Evolutionary conservation across 2,797 vertebrate genomes (phyloP).

Genomic region (Siniperca undulata): DNA sequence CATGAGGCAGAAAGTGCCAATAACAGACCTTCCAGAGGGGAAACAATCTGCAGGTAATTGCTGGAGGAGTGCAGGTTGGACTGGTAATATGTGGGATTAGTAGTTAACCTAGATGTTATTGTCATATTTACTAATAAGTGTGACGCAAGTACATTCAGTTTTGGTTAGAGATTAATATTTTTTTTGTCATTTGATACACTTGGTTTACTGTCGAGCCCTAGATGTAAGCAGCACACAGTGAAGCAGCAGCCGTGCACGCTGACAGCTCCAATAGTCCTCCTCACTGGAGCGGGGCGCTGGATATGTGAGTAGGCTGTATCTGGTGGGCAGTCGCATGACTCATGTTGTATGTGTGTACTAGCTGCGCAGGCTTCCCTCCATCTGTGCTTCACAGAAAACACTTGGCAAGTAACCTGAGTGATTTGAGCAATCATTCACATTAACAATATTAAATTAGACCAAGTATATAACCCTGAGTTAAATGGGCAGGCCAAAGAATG

Average conservation of each 20-base stretch:
- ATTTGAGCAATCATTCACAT: conserved; percentile 11
- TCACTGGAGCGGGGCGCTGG: conserved; percentile 2
- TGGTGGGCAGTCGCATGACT: conserved; percentile 60
- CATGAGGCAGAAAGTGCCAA: too few species aligned
- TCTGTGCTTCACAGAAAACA: conserved; percentile 38
- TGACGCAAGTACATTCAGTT: neutral
- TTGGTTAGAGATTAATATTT: neutral
- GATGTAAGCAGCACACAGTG: conserved; percentile 7
- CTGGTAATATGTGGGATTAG: neutral
- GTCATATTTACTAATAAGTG: neutral
- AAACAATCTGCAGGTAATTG: neutral
- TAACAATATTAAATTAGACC: neutral
- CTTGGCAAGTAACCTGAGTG: neutral
- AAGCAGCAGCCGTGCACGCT: neutral
- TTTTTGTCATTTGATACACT: neutral
- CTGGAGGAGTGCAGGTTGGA: too few species aligned
- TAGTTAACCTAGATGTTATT: neutral
- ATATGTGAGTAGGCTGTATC: conserved; percentile 50
- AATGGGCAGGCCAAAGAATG: neutral
- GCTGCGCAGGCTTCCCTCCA: conserved; percentile 33
- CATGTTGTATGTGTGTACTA: conserved; percentile 25
- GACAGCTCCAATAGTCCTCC: neutral
- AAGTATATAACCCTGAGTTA: neutral
- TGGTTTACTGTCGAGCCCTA: neutral
- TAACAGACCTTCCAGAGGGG: neutral